phyloP scores from a whole-genome alignment of 2,888 invertebrate species.

The Harpalus rubripes region DNA sequence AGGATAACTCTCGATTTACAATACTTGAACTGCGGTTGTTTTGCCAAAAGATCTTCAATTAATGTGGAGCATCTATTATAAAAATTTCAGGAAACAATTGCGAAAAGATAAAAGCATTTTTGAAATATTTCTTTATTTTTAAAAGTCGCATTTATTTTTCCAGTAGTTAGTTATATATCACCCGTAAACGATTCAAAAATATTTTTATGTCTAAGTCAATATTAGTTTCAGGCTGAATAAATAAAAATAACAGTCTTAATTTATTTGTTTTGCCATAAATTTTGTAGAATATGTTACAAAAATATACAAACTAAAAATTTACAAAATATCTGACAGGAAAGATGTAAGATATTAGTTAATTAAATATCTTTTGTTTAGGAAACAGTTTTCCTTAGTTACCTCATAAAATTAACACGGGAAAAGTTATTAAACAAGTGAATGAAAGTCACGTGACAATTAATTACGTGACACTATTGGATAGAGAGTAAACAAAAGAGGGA shows the following conservation, averaged over 20 bases:
- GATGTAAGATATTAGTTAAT: background rate
- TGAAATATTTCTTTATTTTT: background rate
- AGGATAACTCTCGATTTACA: no score
- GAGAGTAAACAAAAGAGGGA: background rate
- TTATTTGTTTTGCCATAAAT: slow-evolving; percentile 35
- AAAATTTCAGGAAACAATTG: slow-evolving; percentile 3
- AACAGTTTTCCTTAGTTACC: background rate
- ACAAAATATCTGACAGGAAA: background rate
- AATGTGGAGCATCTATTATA: background rate
- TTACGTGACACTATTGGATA: background rate
- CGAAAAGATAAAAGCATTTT: slow-evolving; percentile 5
- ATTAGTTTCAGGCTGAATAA: slow-evolving; percentile 24
- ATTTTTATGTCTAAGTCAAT: slow-evolving; percentile 38
- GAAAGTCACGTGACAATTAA: background rate
- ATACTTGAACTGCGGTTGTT: no score
- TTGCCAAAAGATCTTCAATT: no score
- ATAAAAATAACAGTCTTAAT: slow-evolving; percentile 24
- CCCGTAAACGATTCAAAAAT: slow-evolving; percentile 28
- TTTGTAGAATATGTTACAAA: slow-evolving; percentile 16
- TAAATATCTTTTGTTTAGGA: background rate
- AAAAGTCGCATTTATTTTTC: background rate
- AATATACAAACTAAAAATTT: slow-evolving; percentile 7
- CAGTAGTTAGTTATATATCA: slow-evolving; percentile 22
- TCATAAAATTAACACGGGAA: background rate
- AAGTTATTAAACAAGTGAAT: background rate